Evolutionary conservation across 1,140 invertebrate genomes (phyloP), one percentile per base, ranked within the genome.

Genomic region (Drosophila pseudoananassae): DNA sequence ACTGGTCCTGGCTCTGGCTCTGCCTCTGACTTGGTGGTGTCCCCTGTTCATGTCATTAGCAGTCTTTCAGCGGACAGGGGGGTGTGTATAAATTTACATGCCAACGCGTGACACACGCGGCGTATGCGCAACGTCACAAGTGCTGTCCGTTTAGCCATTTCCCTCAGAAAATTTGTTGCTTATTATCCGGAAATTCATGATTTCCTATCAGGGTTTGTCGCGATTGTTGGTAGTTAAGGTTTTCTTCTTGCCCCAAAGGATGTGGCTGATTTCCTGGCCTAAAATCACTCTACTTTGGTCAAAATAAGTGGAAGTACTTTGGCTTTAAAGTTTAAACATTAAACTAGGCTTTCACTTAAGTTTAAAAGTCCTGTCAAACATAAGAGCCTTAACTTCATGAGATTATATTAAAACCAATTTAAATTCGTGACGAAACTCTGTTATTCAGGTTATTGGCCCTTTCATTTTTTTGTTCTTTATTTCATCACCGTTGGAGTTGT

Each of bases 21-120:
- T 31, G 66, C n/a, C 65, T 9, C 50, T 57, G 43, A 31, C 70
- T 56, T 71, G 70, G 70, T 73, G 45, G 50, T 45, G 47, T 51
- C 56, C 45, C 38, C 6, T 54, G 50, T 72, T 68, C 73, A 68
- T 76, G 73, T 76, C 73, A 76, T 76, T 76, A 76, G 55, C 72
- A 76, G 73, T 15, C 49, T 53, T 43, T 23, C 12, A 25, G 14
- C 3, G 20, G 33, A 29, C 31, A 14, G 23, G 51, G 15, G 36
- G 50, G 15, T 46, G 15, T n/a, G 10, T 52, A 4, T 38, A 60
- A 76, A 76, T 76, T 76, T 68, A 76, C 73, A 60, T 76, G 72
- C 63, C 52, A 68, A 49, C 61, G 73, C 54, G 56, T 75, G 75
- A 65, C 72, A 70, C 71, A 73, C 64, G 81, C 57, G 59, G 57